Evolutionary conservation across 2,797 vertebrate genomes (phyloP).

Genomic region (Neopelma chrysocephalum): DNA sequence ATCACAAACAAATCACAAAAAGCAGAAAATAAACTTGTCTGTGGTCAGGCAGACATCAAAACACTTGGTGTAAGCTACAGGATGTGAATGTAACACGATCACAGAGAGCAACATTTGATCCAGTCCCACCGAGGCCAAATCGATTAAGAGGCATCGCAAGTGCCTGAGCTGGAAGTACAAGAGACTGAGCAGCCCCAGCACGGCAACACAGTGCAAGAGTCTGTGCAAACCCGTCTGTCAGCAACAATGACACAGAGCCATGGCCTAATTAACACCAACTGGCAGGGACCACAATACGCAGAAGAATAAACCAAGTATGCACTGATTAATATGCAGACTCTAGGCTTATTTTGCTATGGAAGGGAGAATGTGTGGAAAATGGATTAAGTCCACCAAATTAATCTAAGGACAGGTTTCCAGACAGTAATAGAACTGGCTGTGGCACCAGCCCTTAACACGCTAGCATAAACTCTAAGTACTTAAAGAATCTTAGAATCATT

Average conservation of each 20-base stretch:
- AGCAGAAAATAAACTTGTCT: slow-evolving; percentile 43
- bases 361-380: not conserved
- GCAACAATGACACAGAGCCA: not conserved
- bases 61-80: slow-evolving; percentile 1
- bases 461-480: not conserved
- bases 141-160: not conserved
- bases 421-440: not conserved
- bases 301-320: not conserved
- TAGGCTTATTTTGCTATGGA: not conserved
- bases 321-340: not conserved
- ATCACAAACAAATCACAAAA: slow-evolving; percentile 9
- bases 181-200: not conserved
- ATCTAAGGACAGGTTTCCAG: not conserved
- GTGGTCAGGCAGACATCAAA: slow-evolving; percentile 36
- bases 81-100: slow-evolving; percentile 25
- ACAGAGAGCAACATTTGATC: not conserved
- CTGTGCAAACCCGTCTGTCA: not conserved
- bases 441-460: not conserved
- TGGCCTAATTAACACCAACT: not conserved
- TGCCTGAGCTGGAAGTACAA: not conserved
- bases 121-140: not conserved
- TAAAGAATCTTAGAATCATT: not conserved
- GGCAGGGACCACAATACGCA: fast-evolving
- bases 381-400: not conserved
- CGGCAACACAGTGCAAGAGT: not conserved